Base-by-base conservation (phyloP, 2,113 vertebrate genomes). In the Egretta garzetta region DNA sequence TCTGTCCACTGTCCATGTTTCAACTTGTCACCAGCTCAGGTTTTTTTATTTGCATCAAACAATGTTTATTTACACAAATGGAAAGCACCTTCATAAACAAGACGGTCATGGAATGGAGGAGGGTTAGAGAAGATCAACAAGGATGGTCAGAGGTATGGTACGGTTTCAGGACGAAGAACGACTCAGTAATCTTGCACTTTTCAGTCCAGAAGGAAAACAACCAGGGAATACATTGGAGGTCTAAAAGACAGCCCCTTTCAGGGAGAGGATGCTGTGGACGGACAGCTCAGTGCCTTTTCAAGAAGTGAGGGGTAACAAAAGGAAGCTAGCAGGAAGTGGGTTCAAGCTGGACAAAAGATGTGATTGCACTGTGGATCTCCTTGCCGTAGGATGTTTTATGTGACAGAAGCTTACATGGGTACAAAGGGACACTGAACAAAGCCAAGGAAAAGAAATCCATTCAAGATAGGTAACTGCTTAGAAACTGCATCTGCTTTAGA, bases 291-390 rank as follows among this genome's bases (percentile, higher is more conserved):
- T 33, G 18, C 22, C 55, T 74, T 77, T 81, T 73, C 12, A 3
- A 75, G 53, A 80, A 81, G 47, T 26, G 49, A 71, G 26, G 28
- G n/a, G 37, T 27, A 56, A 63, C 43, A 84, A 80, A 71, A 71
- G 18, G 24, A 71, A 94, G 60, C 8, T 23, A 71, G 23, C 5
- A 58, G 45, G 27, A 62, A 41, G 4, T 4, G 41, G 14, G 8
- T 62, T 94, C 55, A 71, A 14, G 21, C 30, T 37, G 14, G 28
- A 59, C 11, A 79, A 18, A 86, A 77, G 41, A 8, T 14, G 26
- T 2, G 5, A 2, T 5, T 60, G 66, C 1, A 0, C 33, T 64
- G 23, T 52, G 16, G 23, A 28, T 70, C 30, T 72, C 37, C 1
- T 4, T 52, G 60, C 18, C 4, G 0, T 7, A 24, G 37, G 24